Base-by-base conservation (phyloP, 2,888 invertebrate genomes). In the Chesias legatella region DNA sequence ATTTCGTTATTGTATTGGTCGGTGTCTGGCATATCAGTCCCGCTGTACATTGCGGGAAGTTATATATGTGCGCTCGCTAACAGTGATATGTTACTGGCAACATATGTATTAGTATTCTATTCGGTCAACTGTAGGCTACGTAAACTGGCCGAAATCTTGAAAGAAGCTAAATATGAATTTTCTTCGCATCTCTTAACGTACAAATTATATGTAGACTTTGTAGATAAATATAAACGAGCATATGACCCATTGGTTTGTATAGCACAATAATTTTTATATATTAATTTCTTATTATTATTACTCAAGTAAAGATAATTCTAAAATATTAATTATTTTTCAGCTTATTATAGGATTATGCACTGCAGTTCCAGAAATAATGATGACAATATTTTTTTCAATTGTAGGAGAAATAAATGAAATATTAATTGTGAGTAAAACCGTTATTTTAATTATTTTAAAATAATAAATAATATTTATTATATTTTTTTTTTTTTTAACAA, bases 321-420 rank as follows among this genome's bases (percentile, higher is more conserved):
- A 5, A 6, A 7, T 22, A 1, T 22, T 22, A 22, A 7, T 5
- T 5, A 20, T 20, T 1, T 38, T 30, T 20, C 31, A 37, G 37
- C 10, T 24, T 7, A 6, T 37, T 2, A 21, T 21, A 17, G 7
- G 17, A 6, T 28, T 36, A 7, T 7, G 17, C 6, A 30, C 6
- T 4, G 25, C 24, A 6, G 23, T 37, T 20, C 37, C 37, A 4
- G 37, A 37, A 32, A 10, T 32, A 1, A 38, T 38, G 24, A 7
- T 10, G 3, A 11, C 24, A 6, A 25, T 37, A 8, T 37, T 20
- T 25, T n/a, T 7, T n/a, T 8, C 10, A 10, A 17, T 17, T 17
- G 3, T 37, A 7, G 1, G 4, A 20, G 4, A 20, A n/a, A 21
- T 20, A 1, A 6, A 10, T 3, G 3, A 21, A 6, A 6, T 20